Conservation (phyloP, 2,797 vertebrate genomes). For the Myotis planiceps region DNA sequence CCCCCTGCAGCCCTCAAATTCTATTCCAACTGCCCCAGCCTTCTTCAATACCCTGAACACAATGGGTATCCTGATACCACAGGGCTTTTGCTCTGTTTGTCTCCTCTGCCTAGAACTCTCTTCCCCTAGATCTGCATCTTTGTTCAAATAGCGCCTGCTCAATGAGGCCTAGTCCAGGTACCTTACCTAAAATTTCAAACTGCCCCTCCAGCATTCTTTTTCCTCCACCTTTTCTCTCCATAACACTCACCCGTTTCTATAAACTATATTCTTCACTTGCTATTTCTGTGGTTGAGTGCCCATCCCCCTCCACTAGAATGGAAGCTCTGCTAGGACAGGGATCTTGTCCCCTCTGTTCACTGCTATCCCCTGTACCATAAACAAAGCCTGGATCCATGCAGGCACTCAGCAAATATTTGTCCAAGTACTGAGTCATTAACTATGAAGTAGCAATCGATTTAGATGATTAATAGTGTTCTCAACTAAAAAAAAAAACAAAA, state of each 20-base stretch:
- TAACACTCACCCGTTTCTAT: neutral
- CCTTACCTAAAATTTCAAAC: neutral
- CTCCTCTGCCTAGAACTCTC: neutral
- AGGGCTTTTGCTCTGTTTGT: neutral
- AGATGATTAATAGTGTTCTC: conserved; percentile 4
- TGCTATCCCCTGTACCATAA: neutral
- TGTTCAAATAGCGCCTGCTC: neutral
- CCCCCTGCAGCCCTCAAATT: neutral
- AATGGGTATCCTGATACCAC: neutral
- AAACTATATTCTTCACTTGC: neutral
- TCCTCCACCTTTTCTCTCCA: too few relatives aligned
- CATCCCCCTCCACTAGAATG: neutral
- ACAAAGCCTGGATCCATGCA: neutral
- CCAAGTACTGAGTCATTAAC: conserved; percentile 38
- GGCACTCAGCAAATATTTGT: conserved; percentile 43
- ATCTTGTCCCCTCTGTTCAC: neutral
- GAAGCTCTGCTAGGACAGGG: neutral
- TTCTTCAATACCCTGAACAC: neutral
- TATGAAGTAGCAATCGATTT: neutral
- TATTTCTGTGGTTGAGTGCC: neutral
- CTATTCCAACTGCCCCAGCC: neutral
- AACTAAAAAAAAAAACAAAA: conserved; percentile 8
- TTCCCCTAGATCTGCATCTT: neutral
- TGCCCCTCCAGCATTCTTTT: neutral
- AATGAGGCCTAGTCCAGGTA: neutral